Evolutionary conservation across 2,888 invertebrate genomes (phyloP).

Genomic region (Oscheius sp.): DNA sequence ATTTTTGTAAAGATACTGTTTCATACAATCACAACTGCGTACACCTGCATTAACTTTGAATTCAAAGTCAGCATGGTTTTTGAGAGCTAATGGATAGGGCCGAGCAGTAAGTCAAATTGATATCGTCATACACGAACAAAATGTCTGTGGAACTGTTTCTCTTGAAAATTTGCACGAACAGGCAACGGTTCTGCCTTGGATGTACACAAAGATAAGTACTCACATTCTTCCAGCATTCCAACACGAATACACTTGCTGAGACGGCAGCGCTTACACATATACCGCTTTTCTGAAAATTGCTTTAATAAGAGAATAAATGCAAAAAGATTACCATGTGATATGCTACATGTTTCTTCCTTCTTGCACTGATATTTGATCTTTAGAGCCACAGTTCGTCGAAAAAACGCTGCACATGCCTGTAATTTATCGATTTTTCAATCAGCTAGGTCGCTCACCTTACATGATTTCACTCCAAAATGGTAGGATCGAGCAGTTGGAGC

Average conservation of each 20-base stretch:
- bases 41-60: too few species aligned
- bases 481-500: conserved; percentile 9
- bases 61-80: too few species aligned
- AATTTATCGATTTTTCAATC: background rate
- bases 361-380: conserved; percentile 15
- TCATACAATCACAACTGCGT: too few species aligned
- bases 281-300: conserved; percentile 35
- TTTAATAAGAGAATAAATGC: background rate
- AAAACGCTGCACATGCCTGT: conserved; percentile 24
- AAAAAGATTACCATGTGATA: conserved; percentile 1
- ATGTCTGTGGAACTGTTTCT: too few species aligned
- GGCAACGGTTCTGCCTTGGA: background rate
- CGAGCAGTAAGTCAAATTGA: too few species aligned
- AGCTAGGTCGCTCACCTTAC: background rate
- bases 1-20: too few species aligned
- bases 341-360: background rate
- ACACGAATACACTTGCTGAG: conserved; percentile 45
- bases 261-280: conserved; percentile 46
- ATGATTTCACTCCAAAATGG: conserved; percentile 10
- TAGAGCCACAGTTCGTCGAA: conserved; percentile 16
- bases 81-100: too few species aligned
- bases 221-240: conserved; percentile 51
- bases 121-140: too few species aligned
- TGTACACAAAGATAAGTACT: conserved; percentile 8
- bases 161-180: too few species aligned